Base-by-base conservation (phyloP, 2,888 invertebrate species). In the Meliscaeva auricollis region DNA sequence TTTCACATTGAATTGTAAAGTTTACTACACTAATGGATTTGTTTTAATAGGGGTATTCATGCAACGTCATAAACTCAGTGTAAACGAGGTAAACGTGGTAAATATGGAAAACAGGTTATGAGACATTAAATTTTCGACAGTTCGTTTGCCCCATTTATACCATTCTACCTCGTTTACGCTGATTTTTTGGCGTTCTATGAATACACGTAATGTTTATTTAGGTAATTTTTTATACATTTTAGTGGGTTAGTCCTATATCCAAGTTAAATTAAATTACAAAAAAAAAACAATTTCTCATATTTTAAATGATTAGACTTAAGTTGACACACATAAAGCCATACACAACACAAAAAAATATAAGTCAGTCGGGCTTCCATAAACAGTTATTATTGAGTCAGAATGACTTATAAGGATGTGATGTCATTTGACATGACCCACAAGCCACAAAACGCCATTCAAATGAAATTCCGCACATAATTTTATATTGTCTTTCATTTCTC, bases 321-420 rank as follows among this genome's bases (percentile, higher is more conserved):
- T 20, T 72, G 72, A 78, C 72, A 78, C 78, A 78, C 41, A 78
- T 78, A 70, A 72, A 46, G 15, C 44, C 64, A 32, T 66, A 64
- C 32, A 66, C 64, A 48, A 48, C 5, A 72, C 22, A 58, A 13
- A 70, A 8, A 68, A 48, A 77, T 64, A 52, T 62, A 52, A 52
- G 60, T 68, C 52, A 52, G 73, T 60, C 52, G 60, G 73, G 48
- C 41, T 68, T 68, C 50, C 52, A 66, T 26, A 22, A 79, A 74
- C 73, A 44, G 58, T 48, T 68, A 48, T 62, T 77, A 76, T 76
- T 72, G 58, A 78, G 38, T 70, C 74, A 58, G 70, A 75, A 35
- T 46, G 66, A 70, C 74, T 58, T 79, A 80, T 72, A 84, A 84
- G 70, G 72, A 84, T 75, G 75, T 84, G 84, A 84, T 84, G 79